phyloP scores from a whole-genome alignment of 1,140 invertebrate genomes.

The Brachionus sp. region DNA sequence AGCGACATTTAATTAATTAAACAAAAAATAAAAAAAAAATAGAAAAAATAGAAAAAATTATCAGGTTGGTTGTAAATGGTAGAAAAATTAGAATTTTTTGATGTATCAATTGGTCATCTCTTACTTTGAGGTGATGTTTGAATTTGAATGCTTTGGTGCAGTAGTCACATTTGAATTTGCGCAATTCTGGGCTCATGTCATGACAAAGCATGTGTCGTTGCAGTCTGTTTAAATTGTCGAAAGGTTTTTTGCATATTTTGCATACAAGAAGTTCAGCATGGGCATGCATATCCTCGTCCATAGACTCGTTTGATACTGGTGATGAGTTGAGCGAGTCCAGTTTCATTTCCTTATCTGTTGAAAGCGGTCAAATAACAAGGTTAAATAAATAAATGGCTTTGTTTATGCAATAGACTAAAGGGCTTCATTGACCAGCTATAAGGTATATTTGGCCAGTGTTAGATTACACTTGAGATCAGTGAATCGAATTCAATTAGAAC shows the following conservation, averaged over 20 bases:
- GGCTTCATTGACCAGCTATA: slow-evolving; percentile 7
- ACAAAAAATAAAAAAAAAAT: neutral
- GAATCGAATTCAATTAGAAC: slow-evolving; percentile 42
- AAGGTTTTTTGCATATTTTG: slow-evolving; percentile 91
- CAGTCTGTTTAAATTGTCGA: slow-evolving; percentile 89
- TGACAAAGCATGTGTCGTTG: slow-evolving; percentile 96
- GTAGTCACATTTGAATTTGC: slow-evolving; percentile 96
- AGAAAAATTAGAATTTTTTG: neutral
- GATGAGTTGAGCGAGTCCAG: neutral
- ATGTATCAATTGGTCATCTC: neutral
- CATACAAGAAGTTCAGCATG: slow-evolving; percentile 60
- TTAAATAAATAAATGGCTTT: slow-evolving; percentile 18
- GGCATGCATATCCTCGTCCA: neutral
- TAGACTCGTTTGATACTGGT: neutral
- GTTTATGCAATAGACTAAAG: slow-evolving; percentile 21
- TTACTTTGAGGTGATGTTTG: slow-evolving; percentile 84
- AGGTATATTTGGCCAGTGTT: neutral
- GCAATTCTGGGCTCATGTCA: slow-evolving; percentile 83
- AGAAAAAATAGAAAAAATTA: neutral
- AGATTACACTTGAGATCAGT: slow-evolving; percentile 7
- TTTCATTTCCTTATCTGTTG: slow-evolving; percentile 8
- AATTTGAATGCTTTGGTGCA: slow-evolving; percentile 99
- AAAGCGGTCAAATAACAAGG: neutral
- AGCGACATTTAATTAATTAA: neutral
- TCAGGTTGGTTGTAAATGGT: neutral